Conservation (phyloP, 2,888 invertebrate genomes). For the Drosophila pegasa region DNA sequence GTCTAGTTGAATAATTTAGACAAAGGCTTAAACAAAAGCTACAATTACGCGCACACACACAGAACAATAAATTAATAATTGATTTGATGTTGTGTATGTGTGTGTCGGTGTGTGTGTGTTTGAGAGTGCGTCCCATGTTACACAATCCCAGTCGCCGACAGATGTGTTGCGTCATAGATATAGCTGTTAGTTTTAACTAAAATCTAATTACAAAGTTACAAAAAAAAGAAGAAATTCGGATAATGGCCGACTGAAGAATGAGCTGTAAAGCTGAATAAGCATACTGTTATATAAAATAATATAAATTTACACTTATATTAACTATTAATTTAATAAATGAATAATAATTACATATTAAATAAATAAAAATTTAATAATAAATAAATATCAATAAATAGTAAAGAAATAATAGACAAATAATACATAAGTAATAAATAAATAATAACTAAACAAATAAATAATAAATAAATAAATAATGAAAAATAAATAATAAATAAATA, state of each 20-base stretch:
- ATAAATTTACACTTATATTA: too few species aligned
- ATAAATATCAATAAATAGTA: too few species aligned
- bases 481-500: too few species aligned
- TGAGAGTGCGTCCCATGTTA: constrained; percentile 7
- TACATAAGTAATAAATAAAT: too few species aligned
- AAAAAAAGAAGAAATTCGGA: neutral
- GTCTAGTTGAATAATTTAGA: constrained; percentile 57
- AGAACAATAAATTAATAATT: constrained; percentile 64
- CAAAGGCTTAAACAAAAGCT: constrained; percentile 59
- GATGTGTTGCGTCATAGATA: constrained; percentile 30
- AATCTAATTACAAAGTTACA: constrained; percentile 54
- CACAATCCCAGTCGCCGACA: constrained; percentile 5
- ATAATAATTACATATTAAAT: too few species aligned
- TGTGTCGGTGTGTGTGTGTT: constrained; percentile 2
- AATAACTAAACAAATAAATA: too few species aligned
- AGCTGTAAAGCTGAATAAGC: too few species aligned
- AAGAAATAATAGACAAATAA: too few species aligned
- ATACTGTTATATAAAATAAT: too few species aligned
- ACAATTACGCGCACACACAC: constrained; percentile 46
- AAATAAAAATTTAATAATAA: too few species aligned
- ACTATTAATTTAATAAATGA: too few species aligned
- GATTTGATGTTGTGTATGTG: constrained; percentile 55
- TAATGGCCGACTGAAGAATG: neutral
- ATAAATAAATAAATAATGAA: too few species aligned
- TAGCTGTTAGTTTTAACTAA: constrained; percentile 42